Base-by-base conservation (phyloP, 2,888 invertebrate genomes). In the Seira sanloemensis region DNA sequence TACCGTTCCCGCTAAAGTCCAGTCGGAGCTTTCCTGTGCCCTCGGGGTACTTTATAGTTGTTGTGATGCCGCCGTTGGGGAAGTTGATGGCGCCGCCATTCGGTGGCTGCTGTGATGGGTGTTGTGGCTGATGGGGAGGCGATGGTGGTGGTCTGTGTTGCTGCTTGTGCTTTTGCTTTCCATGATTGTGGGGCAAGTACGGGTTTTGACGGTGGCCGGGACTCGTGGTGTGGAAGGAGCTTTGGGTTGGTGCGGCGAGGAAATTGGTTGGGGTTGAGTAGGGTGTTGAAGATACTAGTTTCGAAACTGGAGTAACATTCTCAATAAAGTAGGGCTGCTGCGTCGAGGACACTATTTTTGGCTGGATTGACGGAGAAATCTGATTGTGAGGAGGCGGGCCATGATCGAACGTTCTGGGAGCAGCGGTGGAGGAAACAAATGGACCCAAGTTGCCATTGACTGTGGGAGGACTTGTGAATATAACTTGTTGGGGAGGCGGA, bases 141-240 rank as follows among this genome's bases (percentile, higher is more conserved):
- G 24, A 27, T 21, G 46, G 24, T 37, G 74, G 69, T 23, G 76
- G 80, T 24, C 73, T 21, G 19, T 84, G 79, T 5, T 76, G 79
- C 18, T 79, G 72, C 19, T 86, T 75, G 4, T 24, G 18, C 19
- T 79, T 74, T 27, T 85, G 82, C 27, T 76, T 84, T 19, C 84
- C 86, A 73, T 87, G 87, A 67, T 83, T 83, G 25, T 86, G 86
- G 9, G 86, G 86, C 23, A 86, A 76, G 26, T 84, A 86, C 25
- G 86, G 75, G 69, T 86, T 87, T 50, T 82, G 83, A 50, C 87
- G 27, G 19, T 87, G 87, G 2, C 87, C 87, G 4, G 87, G 86
- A 69, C 86, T 85, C 0, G 85, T 84, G 67, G 87, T 83, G 12
- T 54, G 66, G 27, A 81, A 72, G 21, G 77, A 54, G n/a, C 72